Evolutionary conservation across 2,888 invertebrate species (phyloP).

Genomic region (Phasia obesa): DNA sequence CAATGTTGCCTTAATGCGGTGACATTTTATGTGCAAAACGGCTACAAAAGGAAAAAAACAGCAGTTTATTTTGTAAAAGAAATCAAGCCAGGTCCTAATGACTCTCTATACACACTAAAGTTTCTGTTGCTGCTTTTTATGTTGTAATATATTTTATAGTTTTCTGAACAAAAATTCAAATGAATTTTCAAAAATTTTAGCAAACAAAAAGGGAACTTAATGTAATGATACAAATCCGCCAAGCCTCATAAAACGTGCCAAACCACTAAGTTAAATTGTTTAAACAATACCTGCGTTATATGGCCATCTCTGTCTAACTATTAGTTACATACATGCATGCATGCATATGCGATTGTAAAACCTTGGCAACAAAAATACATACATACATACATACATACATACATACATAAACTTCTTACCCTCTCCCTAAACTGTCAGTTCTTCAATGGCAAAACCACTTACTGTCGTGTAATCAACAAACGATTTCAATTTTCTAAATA

Average conservation of each 20-base stretch:
- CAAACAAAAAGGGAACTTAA: not conserved
- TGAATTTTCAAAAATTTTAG: slow-evolving; percentile 25
- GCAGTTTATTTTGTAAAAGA: not conserved
- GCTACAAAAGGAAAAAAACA: not conserved
- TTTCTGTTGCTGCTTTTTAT: slow-evolving; percentile 14
- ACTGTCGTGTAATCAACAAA: slow-evolving; percentile 58
- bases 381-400: not conserved
- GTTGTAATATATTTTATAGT: slow-evolving; percentile 53
- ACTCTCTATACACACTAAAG: not conserved
- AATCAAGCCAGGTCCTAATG: slow-evolving; percentile 21
- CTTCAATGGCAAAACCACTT: slow-evolving; percentile 31
- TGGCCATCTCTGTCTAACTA: slow-evolving; percentile 26
- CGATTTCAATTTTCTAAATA: slow-evolving; percentile 66
- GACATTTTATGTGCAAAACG: slow-evolving; percentile 37
- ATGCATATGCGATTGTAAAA: not conserved
- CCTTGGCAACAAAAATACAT: not conserved
- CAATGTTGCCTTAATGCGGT: slow-evolving; percentile 34
- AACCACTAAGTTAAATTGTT: slow-evolving; percentile 56
- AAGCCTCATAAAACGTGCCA: slow-evolving; percentile 68
- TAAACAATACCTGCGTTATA: slow-evolving; percentile 38
- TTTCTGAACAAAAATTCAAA: slow-evolving; percentile 25
- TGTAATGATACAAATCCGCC: slow-evolving; percentile 33
- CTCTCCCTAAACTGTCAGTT: not conserved
- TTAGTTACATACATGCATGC: too few relatives aligned
- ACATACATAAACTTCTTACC: not conserved